A percentile compares a stretch with the other conserved stretches of the same genome.
These are phyloP conservation scores for Abramis brama DNA, from an alignment of 2,113 vertebrate genomes.

Conservation along the genomic window DNA sequence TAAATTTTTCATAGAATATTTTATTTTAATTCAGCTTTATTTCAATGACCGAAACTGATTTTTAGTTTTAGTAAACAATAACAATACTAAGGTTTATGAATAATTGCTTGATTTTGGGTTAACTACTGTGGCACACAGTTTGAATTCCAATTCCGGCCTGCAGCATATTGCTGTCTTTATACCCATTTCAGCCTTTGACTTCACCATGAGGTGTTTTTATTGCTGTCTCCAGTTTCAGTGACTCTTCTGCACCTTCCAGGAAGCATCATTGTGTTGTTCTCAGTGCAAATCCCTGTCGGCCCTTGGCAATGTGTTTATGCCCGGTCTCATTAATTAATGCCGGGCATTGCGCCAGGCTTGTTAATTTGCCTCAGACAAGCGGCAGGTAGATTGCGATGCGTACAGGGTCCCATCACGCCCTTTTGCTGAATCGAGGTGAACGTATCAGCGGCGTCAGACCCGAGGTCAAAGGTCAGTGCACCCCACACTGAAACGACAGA, in stretches of 20 bases:
- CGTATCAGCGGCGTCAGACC: slow-evolving; percentile 33
- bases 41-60: neutral
- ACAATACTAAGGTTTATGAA: neutral
- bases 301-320: slow-evolving; percentile 51
- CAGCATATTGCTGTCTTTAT: slow-evolving; percentile 42
- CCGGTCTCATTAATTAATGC: slow-evolving; percentile 69
- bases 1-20: neutral
- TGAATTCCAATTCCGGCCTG: slow-evolving; percentile 19
- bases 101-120: neutral
- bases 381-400: slow-evolving; percentile 64
- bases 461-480: slow-evolving; percentile 42
- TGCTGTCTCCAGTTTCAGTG: slow-evolving; percentile 35
- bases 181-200: no score
- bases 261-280: slow-evolving; percentile 30
- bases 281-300: slow-evolving; percentile 51
- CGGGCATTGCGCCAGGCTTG: slow-evolving; percentile 59
- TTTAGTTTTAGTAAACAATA: neutral
- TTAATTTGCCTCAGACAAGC: slow-evolving; percentile 65
- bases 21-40: neutral
- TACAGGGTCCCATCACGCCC: slow-evolving; percentile 42
- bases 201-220: slow-evolving; percentile 1
- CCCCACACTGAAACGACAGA: neutral
- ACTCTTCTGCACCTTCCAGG: slow-evolving; percentile 21
- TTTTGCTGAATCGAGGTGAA: slow-evolving; percentile 35
- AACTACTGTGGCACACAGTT: neutral